A percentile compares a stretch with the other conserved stretches of the same genome.
These are phyloP conservation scores for Poeciliopsis gracilis DNA, from an alignment of 2,797 vertebrate species.

Conservation along the genomic window DNA sequence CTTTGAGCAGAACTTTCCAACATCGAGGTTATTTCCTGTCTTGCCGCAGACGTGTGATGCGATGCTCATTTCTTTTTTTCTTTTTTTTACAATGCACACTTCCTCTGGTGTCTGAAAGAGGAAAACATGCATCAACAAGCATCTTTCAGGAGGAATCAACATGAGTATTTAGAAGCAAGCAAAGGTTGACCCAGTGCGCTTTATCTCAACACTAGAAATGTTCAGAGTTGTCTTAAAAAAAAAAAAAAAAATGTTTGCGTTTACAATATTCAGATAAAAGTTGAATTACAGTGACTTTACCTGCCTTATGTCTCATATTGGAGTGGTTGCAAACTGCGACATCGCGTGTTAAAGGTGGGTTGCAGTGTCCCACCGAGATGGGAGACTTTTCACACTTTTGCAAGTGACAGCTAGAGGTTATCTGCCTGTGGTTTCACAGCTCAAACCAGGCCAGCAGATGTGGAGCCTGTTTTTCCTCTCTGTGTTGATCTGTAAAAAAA, in stretches of 20 bases:
- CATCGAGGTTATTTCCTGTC: constrained; percentile 62
- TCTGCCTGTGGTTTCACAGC: not conserved
- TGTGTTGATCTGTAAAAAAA: not conserved
- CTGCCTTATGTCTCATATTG: not conserved
- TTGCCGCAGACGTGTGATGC: not conserved
- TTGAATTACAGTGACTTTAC: not conserved
- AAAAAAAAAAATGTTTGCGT: not conserved
- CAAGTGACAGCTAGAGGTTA: not conserved
- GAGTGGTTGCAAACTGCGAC: not conserved
- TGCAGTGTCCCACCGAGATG: not conserved
- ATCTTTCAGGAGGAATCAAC: not conserved
- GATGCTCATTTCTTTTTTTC: not conserved
- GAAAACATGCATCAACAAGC: not conserved
- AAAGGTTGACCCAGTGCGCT: not conserved
- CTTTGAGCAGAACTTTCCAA: constrained; percentile 27
- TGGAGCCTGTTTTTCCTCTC: not conserved
- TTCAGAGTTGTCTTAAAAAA: not conserved
- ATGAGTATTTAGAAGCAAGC: not conserved
- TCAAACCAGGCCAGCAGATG: not conserved
- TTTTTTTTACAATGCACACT: not conserved
- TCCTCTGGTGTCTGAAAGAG: not conserved
- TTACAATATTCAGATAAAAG: not conserved
- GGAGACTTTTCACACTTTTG: not conserved
- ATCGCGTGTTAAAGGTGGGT: not conserved
- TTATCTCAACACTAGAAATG: not conserved